Base-by-base conservation (phyloP, 1,140 invertebrate genomes). In the Manduca sexta region DNA sequence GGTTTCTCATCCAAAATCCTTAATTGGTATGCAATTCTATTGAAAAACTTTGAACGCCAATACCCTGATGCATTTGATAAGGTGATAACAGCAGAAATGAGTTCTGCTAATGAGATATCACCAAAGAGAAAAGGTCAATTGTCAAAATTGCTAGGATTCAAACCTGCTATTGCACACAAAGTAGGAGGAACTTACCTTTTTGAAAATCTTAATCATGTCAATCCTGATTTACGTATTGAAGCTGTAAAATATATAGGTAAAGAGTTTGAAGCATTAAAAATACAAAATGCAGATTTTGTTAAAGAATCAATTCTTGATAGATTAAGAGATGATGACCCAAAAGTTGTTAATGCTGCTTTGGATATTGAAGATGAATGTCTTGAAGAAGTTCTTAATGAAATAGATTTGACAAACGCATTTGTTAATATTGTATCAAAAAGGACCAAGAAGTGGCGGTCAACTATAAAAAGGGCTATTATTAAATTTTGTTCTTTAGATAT, bases 1-100 rank as follows among this genome's bases (percentile, higher is more conserved):
- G 62, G 66, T 45, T 55, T 59, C n/a, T 52, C 56, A 18, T 51
- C 45, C 26, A 73, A 66, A 52, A 57, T 74, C 29, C 30, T 74
- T 4, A 58, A 71, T 17, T 90, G 89, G 89, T 90, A 88, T 61
- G 84, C 66, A 10, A 57, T 50, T 11, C 88, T 74, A 65, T 69
- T 89, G 10, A 88, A 74, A 64, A 80, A 65, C 45, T 53, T 92
- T 1, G 92, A 93, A 69, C 80, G 63, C 40, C 88, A 89, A 42
- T 93, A 93, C 74, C 91, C 93, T 0, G 74, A 83, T 11, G 86
- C 82, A 16, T 94, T 93, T 62, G 93, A 94, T 58, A 76, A 87
- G 38, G 82, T 88, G 45, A 75, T 91, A 8, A 91, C 84, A 66
- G 69, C 77, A 17, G 70, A 73, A 65, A 80, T 82, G 62, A 87